Base-by-base conservation (phyloP, 2,888 invertebrate genomes). In the Heliothis peltigera region DNA sequence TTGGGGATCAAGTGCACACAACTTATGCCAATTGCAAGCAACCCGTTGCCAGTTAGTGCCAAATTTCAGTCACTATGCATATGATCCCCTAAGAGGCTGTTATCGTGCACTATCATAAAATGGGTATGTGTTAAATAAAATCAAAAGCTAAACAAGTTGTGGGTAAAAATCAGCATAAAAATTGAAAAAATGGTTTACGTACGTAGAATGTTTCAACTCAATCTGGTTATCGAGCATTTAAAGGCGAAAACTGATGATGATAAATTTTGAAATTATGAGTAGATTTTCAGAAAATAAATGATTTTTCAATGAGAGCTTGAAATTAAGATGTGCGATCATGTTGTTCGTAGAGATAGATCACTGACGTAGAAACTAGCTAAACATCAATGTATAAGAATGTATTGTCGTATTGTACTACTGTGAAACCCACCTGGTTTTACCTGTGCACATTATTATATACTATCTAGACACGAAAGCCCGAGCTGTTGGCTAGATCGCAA, bases 381-480 rank as follows among this genome's bases (percentile, higher is more conserved):
- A 72, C 70, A 70, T 64, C 59, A 64, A 53, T 39, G 39, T n/a
- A n/a, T n/a, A 39, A 39, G 32, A 10, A 52, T 19, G 22, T 19
- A 22, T 53, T 60, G 46, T 58, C 28, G 47, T 64, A 44, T 59
- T 48, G 43, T 5, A 58, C 44, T 65, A 77, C 54, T 51, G 53
- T n/a, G 39, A n/a, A 39, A 85, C 86, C 85, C 83, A 84, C 84
- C 86, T 86, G 81, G 60, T 5, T 47, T 85, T 85, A 85, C 85
- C 84, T 84, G 82, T 71, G 64, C 43, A 74, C 67, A 61, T 60
- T 60, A 70, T 56, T 64, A 74, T 68, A 57, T 71, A 70, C 62
- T 68, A 77, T 55, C 74, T 61, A 75, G 64, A 78, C 74, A 69
- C 75, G 64, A 68, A 65, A 77, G 61, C 73, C 77, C 72, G 70